phyloP scores from a whole-genome alignment of 1,140 invertebrate species.

The Habropoda laboriosa region DNA sequence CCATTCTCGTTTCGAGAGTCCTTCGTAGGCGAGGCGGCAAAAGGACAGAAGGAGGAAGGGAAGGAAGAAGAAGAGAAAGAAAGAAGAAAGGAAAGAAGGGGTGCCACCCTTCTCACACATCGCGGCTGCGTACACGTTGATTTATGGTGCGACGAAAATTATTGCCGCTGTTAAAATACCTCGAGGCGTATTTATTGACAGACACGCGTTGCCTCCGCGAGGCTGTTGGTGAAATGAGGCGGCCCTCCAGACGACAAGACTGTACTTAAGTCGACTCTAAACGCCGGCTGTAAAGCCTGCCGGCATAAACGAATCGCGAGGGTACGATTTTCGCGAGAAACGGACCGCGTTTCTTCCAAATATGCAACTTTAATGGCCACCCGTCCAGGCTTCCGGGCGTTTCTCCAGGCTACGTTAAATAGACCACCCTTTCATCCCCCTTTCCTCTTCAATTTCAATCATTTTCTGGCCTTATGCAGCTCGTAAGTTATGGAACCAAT shows the following conservation, averaged over 20 bases:
- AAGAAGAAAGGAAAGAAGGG: neutral
- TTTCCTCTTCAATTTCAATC: neutral
- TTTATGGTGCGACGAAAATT: slow-evolving; percentile 75
- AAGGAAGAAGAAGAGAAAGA: neutral
- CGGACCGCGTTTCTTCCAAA: slow-evolving; percentile 24
- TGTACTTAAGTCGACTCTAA: slow-evolving; percentile 55
- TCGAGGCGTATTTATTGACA: slow-evolving; percentile 61
- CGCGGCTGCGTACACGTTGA: slow-evolving; percentile 62
- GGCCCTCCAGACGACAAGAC: slow-evolving; percentile 36
- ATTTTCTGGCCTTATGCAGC: neutral
- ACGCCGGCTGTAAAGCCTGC: slow-evolving; percentile 55
- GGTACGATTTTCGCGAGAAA: slow-evolving; percentile 5
- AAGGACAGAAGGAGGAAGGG: neutral
- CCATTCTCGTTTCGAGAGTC: slow-evolving; percentile 12
- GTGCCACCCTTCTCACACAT: slow-evolving; percentile 45
- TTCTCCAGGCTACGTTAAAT: too few species aligned
- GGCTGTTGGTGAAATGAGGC: slow-evolving; percentile 55
- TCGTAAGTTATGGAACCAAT: too few species aligned
- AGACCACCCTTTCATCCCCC: neutral
- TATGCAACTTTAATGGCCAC: slow-evolving; percentile 32
- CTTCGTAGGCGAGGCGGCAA: neutral
- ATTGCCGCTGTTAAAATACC: slow-evolving; percentile 73
- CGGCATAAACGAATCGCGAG: slow-evolving; percentile 33
- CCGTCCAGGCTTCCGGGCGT: slow-evolving; percentile 15
- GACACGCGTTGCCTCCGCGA: slow-evolving; percentile 30